Percentiles rank a stretch among this genome's conserved stretches.
phyloP scores from a whole-genome alignment of 2,888 invertebrate genomes.

The Apotomis turbidana region DNA sequence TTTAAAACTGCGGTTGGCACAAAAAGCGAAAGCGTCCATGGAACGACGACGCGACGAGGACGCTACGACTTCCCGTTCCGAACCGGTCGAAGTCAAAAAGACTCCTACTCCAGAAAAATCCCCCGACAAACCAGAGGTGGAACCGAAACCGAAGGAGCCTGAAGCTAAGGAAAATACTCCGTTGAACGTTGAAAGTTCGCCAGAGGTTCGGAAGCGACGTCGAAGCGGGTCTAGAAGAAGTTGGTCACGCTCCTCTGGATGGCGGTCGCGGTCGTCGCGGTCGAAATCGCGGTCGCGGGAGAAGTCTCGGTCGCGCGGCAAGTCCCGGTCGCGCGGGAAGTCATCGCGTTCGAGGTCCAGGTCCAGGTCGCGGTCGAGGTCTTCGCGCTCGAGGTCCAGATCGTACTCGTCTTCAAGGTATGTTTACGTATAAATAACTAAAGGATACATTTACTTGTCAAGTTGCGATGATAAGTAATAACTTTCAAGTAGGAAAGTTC shows the following conservation, averaged over 20 bases:
- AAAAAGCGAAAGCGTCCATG: slow-evolving; percentile 86
- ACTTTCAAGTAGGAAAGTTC: no score
- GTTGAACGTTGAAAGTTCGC: slow-evolving; percentile 56
- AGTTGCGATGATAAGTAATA: no score
- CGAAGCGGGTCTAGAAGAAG: slow-evolving; percentile 58
- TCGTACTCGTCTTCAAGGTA: slow-evolving; percentile 81
- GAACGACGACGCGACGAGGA: slow-evolving; percentile 50
- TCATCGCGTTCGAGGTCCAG: slow-evolving; percentile 61
- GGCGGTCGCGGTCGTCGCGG: slow-evolving; percentile 55
- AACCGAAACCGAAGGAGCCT: slow-evolving; percentile 49
- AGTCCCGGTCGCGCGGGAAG: slow-evolving; percentile 51
- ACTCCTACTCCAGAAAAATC: slow-evolving; percentile 33
- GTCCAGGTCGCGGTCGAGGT: slow-evolving; percentile 61
- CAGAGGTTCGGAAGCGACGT: slow-evolving; percentile 55
- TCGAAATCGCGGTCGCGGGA: slow-evolving; percentile 50
- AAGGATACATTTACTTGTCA: no score
- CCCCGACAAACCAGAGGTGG: slow-evolving; percentile 44
- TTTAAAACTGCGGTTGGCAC: slow-evolving; percentile 86
- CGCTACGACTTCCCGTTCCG: neutral
- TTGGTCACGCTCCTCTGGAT: slow-evolving; percentile 65
- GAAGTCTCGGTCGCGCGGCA: slow-evolving; percentile 10
- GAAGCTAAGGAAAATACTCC: slow-evolving; percentile 53
- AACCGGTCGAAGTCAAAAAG: neutral
- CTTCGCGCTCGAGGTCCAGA: slow-evolving; percentile 66
- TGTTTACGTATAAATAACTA: slow-evolving; percentile 41